Percentiles rank a stretch among this genome's conserved stretches.
phyloP scores from a whole-genome alignment of 2,797 vertebrate species.

The Eulemur rubriventer region DNA sequence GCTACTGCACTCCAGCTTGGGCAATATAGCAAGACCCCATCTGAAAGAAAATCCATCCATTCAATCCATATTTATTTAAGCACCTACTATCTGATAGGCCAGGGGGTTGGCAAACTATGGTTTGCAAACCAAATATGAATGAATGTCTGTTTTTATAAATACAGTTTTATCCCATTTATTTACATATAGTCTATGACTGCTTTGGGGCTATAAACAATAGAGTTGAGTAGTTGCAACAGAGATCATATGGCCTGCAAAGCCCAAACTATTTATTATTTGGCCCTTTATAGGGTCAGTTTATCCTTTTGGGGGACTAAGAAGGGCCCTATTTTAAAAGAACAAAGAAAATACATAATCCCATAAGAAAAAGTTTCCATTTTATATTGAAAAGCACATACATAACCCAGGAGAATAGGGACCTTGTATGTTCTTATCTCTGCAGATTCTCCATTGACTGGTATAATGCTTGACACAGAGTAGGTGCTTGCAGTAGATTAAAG shows the following conservation, averaged over 20 bases:
- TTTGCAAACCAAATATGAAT: constrained; percentile 21
- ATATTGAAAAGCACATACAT: not conserved
- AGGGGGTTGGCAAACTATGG: not conserved
- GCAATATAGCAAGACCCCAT: not conserved
- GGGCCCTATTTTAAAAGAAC: not conserved
- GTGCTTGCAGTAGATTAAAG: not conserved
- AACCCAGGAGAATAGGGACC: not conserved
- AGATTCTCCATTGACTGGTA: not conserved
- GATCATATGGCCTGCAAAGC: not conserved
- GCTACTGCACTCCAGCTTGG: not conserved
- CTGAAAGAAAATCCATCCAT: not conserved
- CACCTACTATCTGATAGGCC: not conserved
- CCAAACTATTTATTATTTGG: constrained; percentile 5
- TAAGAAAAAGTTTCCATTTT: constrained; percentile 14
- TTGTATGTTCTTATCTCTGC: not conserved
- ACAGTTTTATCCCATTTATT: not conserved
- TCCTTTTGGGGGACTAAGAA: not conserved
- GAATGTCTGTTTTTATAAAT: not conserved
- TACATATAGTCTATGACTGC: not conserved
- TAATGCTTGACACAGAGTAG: not conserved
- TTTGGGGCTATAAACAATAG: not conserved
- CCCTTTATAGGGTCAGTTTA: not conserved
- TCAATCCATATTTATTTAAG: not conserved
- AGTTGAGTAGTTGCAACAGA: not conserved
- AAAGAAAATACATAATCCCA: not conserved